Percentiles rank a stretch among this genome's conserved stretches.
Conservation (phyloP, 2,888 invertebrate species). For the Junonia oenone region DNA sequence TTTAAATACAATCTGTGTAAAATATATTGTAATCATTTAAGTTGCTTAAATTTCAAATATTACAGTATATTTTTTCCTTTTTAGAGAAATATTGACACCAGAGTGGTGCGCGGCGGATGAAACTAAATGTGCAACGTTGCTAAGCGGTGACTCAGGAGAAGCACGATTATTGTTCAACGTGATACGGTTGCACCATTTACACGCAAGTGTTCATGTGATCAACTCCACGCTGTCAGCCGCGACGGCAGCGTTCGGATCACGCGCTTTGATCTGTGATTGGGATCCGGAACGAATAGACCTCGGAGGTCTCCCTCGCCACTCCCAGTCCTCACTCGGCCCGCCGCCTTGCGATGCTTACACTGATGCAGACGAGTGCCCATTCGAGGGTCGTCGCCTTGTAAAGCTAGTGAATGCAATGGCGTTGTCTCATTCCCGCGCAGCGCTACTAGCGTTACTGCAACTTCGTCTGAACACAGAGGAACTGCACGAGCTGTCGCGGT, state of each 20-base stretch:
- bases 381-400: constrained; percentile 55
- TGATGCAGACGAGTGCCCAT: constrained; percentile 44
- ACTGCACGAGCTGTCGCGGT: constrained; percentile 36
- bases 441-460: constrained; percentile 44
- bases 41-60: too few species aligned
- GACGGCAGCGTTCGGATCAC: constrained; percentile 16
- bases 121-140: constrained; percentile 41
- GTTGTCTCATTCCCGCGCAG: constrained; percentile 45
- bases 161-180: constrained; percentile 38
- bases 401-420: constrained; percentile 52
- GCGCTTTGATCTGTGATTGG: constrained; percentile 44
- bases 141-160: constrained; percentile 45
- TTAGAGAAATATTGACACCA: constrained; percentile 65
- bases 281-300: constrained; percentile 30
- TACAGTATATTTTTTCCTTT: background rate
- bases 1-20: too few species aligned
- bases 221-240: constrained; percentile 27
- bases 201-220: constrained; percentile 35
- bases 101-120: constrained; percentile 59
- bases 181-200: constrained; percentile 36
- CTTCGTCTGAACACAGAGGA: constrained; percentile 39
- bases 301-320: constrained; percentile 16
- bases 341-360: constrained; percentile 44
- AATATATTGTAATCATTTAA: too few species aligned
- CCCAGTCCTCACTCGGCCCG: constrained; percentile 41